phyloP scores from a whole-genome alignment of 2,797 vertebrate species.

The Enteromius radiatus region DNA sequence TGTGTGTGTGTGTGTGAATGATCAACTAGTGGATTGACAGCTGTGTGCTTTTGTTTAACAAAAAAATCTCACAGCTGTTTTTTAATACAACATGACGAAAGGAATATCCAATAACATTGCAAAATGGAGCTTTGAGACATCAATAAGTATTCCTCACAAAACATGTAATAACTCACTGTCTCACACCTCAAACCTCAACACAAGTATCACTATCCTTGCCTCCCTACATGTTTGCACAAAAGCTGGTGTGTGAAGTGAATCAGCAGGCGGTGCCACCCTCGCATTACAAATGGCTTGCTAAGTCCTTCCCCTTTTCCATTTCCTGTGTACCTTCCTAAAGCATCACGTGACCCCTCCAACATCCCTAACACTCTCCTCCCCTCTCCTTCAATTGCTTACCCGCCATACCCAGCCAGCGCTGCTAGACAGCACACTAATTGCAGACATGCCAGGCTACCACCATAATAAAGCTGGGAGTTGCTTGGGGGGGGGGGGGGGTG shows the following conservation, averaged over 20 bases:
- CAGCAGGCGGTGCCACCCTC: slow-evolving; percentile 59
- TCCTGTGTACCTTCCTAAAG: slow-evolving; percentile 53
- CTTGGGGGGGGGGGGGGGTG: slow-evolving; percentile 42
- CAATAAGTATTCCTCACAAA: slow-evolving; percentile 22
- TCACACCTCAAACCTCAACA: slow-evolving; percentile 44
- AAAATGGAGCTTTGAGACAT: slow-evolving; percentile 1
- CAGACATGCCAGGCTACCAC: slow-evolving; percentile 88
- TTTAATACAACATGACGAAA: slow-evolving; percentile 46
- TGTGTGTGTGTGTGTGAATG: slow-evolving; percentile 19
- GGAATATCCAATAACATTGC: slow-evolving; percentile 45
- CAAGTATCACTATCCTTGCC: slow-evolving; percentile 50
- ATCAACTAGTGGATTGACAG: slow-evolving; percentile 53
- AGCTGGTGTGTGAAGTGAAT: slow-evolving; percentile 54
- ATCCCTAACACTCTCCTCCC: slow-evolving; percentile 45
- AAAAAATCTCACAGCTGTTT: slow-evolving; percentile 36
- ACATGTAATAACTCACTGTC: slow-evolving; percentile 35
- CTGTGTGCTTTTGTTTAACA: slow-evolving; percentile 39
- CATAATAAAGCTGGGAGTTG: slow-evolving; percentile 88
- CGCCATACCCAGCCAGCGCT: slow-evolving; percentile 52
- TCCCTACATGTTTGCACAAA: slow-evolving; percentile 52
- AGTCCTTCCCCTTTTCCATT: slow-evolving; percentile 46
- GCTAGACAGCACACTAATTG: slow-evolving; percentile 81
- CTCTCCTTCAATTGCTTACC: slow-evolving; percentile 41
- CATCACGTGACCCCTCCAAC: slow-evolving; percentile 43
- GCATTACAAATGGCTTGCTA: slow-evolving; percentile 54